These are phyloP conservation scores for Folsomia manolachei DNA, from an alignment of 2,888 invertebrate genomes.

Conservation along the genomic window DNA sequence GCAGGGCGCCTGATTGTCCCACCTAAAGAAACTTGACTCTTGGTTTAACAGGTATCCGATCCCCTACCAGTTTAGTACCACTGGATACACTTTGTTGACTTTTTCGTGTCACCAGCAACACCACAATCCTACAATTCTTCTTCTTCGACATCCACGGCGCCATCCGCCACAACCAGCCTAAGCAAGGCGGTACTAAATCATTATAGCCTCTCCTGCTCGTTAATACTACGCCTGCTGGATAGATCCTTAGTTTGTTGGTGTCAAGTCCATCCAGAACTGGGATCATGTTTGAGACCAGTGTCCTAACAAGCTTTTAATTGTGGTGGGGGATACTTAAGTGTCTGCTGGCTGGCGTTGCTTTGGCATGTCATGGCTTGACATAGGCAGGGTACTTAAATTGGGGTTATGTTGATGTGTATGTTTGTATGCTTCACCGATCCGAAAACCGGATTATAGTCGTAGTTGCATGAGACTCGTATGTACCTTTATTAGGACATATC, in stretches of 20 bases:
- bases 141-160: too few relatives aligned
- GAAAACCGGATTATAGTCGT: slow-evolving; percentile 48
- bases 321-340: slow-evolving; percentile 6
- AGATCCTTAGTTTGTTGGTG: neutral
- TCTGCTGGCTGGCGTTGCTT: neutral
- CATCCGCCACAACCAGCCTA: slow-evolving; percentile 1
- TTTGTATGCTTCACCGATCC: slow-evolving; percentile 27
- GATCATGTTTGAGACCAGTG: neutral
- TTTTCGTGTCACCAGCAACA: slow-evolving; percentile 21
- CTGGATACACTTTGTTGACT: slow-evolving; percentile 22
- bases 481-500: neutral
- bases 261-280: slow-evolving; percentile 1
- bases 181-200: slow-evolving; percentile 8
- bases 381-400: neutral
- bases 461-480: too few relatives aligned
- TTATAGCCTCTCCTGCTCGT: neutral
- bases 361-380: too few relatives aligned
- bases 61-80: too few relatives aligned
- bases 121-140: slow-evolving; percentile 1
- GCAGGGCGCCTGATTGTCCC: slow-evolving; percentile 51
- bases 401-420: slow-evolving; percentile 2
- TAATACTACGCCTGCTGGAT: too few relatives aligned
- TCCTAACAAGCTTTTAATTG: slow-evolving; percentile 10
- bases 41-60: slow-evolving; percentile 27
- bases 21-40: slow-evolving; percentile 50